These are phyloP conservation scores for Pseudorectes ferrugineus DNA, from an alignment of 2,113 vertebrate genomes.

Conservation along the genomic window DNA sequence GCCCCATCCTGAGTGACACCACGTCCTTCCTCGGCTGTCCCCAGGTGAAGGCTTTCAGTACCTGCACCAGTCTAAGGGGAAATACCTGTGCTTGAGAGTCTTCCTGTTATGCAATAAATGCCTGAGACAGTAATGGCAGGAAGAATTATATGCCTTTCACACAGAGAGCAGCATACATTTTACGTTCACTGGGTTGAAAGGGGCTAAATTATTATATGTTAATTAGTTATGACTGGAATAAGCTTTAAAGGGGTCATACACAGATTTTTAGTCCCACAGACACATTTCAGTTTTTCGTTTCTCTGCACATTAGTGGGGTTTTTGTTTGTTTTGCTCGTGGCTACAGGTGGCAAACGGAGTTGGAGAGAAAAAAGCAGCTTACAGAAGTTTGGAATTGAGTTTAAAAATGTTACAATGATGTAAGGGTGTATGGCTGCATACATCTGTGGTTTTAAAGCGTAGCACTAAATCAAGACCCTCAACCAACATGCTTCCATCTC, in stretches of 20 bases:
- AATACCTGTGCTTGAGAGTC: background rate
- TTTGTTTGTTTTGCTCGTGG: background rate
- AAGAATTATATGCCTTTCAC: background rate
- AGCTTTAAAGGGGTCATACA: background rate
- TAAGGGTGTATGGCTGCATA: too few relatives aligned
- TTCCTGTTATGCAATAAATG: background rate
- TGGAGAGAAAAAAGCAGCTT: background rate
- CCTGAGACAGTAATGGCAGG: background rate
- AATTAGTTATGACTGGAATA: background rate
- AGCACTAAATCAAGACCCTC: background rate
- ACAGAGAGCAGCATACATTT: background rate
- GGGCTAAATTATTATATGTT: background rate
- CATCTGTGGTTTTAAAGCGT: background rate
- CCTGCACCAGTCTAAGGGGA: background rate
- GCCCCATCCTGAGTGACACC: too few relatives aligned
- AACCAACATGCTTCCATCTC: background rate
- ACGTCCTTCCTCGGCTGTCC: background rate
- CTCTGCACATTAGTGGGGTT: background rate
- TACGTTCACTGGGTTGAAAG: background rate
- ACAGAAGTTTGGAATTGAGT: background rate
- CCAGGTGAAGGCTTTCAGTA: background rate
- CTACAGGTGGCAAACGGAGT: background rate
- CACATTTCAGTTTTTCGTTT: background rate
- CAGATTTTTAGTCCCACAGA: background rate
- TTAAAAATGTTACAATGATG: background rate